Evolutionary conservation across 2,797 vertebrate species (phyloP).

Genomic region (Malurus leucopterus): DNA sequence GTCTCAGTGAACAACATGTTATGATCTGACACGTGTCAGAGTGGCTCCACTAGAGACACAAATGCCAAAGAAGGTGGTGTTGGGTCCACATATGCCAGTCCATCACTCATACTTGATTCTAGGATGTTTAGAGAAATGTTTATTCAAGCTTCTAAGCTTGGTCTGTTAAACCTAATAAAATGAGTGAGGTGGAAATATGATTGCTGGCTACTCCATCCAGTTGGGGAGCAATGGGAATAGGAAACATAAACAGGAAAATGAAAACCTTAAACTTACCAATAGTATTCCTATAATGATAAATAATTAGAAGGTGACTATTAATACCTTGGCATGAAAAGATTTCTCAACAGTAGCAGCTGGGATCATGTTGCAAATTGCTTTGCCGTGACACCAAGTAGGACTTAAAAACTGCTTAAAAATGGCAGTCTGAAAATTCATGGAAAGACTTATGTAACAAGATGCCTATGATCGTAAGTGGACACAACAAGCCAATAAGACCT

Average conservation of each 20-base stretch:
- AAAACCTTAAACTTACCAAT: background rate
- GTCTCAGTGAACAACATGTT: background rate
- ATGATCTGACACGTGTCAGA: background rate
- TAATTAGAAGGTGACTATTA: background rate
- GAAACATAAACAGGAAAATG: background rate
- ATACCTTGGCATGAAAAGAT: background rate
- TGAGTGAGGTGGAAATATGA: background rate
- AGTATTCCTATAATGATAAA: background rate
- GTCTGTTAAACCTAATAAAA: background rate
- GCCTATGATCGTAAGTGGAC: background rate
- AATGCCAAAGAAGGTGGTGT: background rate
- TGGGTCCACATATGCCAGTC: background rate
- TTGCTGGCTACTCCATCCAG: background rate
- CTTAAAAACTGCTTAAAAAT: background rate
- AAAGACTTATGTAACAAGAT: background rate
- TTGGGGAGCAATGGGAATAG: background rate
- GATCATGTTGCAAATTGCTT: background rate
- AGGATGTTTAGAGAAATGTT: background rate
- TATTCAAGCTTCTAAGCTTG: background rate
- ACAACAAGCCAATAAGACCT: background rate
- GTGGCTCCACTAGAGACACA: background rate
- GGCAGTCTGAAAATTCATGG: background rate
- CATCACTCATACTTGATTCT: background rate
- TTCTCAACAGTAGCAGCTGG: background rate
- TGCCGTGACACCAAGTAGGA: background rate